These are phyloP conservation scores for Tetrax tetrax DNA, from an alignment of 2,113 vertebrate species.

Conservation along the genomic window DNA sequence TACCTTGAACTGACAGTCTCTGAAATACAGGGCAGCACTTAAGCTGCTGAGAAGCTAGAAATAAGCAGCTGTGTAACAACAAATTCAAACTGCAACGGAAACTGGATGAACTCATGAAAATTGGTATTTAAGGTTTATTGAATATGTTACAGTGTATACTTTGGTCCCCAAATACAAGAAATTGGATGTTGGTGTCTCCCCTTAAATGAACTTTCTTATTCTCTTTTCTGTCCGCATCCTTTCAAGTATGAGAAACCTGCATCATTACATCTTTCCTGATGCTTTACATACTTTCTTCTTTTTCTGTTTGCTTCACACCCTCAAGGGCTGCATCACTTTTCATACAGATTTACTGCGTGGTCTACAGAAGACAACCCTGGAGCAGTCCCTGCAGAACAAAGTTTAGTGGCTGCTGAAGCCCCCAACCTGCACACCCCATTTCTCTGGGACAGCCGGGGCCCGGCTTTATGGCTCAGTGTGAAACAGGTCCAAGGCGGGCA, in stretches of 20 bases:
- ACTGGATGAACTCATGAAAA: not conserved
- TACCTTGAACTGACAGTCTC: not conserved
- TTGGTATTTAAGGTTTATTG: not conserved
- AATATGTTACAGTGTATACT: not conserved
- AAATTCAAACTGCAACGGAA: not conserved
- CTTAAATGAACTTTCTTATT: not conserved
- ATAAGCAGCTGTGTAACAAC: not conserved
- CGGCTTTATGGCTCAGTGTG: slow-evolving; percentile 8
- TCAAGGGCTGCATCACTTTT: not conserved
- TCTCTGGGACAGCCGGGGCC: not conserved
- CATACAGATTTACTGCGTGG: not conserved
- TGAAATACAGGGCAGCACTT: not conserved
- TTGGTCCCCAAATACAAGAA: not conserved
- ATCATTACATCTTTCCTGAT: not conserved
- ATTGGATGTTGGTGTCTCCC: not conserved
- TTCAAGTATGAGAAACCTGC: not conserved
- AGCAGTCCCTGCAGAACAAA: not conserved
- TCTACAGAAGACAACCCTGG: not conserved
- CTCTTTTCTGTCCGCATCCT: not conserved
- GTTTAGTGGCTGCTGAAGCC: not conserved
- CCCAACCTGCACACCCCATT: not conserved
- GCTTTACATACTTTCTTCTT: not conserved
- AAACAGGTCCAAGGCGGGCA: slow-evolving; percentile 28
- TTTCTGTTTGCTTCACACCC: not conserved
- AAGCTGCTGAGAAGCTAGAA: not conserved